These are phyloP conservation scores for Podarcis lilfordi DNA, from an alignment of 2,797 vertebrate genomes.

Conservation along the genomic window DNA sequence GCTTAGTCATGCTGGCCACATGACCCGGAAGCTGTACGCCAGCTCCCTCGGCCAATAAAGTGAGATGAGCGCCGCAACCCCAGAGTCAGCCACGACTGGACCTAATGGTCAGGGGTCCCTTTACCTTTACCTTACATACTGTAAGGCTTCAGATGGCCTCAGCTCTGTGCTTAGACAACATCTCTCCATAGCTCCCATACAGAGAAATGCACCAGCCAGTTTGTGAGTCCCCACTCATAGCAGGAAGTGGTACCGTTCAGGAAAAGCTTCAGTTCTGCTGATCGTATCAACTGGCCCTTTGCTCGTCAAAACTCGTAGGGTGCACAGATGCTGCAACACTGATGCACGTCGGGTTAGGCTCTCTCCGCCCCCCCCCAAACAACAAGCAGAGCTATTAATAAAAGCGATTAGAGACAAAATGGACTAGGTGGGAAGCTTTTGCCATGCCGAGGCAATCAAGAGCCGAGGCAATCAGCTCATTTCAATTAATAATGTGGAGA, in stretches of 20 bases:
- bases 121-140: too few relatives aligned
- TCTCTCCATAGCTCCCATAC: too few relatives aligned
- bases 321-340: not conserved
- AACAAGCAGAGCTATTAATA: constrained; percentile 54
- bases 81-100: too few relatives aligned
- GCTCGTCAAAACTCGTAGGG: not conserved
- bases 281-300: not conserved
- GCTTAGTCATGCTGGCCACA: too few relatives aligned
- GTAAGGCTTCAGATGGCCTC: too few relatives aligned
- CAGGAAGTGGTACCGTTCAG: not conserved
- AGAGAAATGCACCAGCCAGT: too few relatives aligned
- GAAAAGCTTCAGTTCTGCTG: not conserved
- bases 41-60: too few relatives aligned
- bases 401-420: constrained; percentile 42
- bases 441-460: constrained; percentile 20
- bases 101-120: too few relatives aligned
- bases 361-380: constrained; percentile 30
- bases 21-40: too few relatives aligned
- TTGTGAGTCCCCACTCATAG: too few relatives aligned
- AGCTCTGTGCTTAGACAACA: too few relatives aligned
- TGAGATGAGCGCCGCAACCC: too few relatives aligned
- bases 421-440: constrained; percentile 30
- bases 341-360: constrained; percentile 49
- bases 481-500: constrained; percentile 46
- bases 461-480: constrained; percentile 41